A percentile compares a stretch with the other conserved stretches of the same genome.
phyloP scores from a whole-genome alignment of 2,113 vertebrate species.

The Accipiter virgatus region DNA sequence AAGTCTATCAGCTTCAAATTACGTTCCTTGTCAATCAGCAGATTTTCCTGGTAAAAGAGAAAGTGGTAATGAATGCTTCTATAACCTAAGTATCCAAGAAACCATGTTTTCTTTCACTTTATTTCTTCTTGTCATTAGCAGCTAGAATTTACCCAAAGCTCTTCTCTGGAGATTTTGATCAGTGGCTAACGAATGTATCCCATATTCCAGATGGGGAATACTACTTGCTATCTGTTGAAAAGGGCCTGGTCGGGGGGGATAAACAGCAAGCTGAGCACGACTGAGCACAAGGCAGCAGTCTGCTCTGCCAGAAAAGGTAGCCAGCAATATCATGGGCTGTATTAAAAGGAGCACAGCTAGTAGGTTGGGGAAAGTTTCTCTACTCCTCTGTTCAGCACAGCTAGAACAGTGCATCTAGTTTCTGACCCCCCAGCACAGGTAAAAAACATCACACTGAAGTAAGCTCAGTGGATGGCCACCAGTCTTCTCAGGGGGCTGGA shows the following conservation, averaged over 20 bases:
- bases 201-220: neutral
- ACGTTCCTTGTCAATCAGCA: conserved; percentile 88
- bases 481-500: neutral
- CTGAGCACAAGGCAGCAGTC: accelerated
- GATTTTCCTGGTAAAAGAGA: conserved; percentile 85
- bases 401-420: neutral
- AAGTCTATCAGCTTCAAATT: conserved; percentile 97
- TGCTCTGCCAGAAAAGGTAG: neutral
- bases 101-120: neutral
- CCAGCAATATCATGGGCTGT: neutral
- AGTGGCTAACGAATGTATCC: neutral
- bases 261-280: neutral
- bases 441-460: neutral
- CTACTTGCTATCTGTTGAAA: neutral
- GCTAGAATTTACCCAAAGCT: neutral
- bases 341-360: neutral
- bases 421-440: neutral
- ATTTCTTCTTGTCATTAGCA: neutral
- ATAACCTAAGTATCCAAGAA: neutral
- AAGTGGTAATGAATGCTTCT: neutral
- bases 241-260: neutral
- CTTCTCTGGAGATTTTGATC: neutral
- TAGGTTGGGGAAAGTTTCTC: accelerated
- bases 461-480: neutral
- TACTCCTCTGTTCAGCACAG: neutral